Conservation (phyloP, 1,140 invertebrate species). For the Magallana ariakensis region DNA sequence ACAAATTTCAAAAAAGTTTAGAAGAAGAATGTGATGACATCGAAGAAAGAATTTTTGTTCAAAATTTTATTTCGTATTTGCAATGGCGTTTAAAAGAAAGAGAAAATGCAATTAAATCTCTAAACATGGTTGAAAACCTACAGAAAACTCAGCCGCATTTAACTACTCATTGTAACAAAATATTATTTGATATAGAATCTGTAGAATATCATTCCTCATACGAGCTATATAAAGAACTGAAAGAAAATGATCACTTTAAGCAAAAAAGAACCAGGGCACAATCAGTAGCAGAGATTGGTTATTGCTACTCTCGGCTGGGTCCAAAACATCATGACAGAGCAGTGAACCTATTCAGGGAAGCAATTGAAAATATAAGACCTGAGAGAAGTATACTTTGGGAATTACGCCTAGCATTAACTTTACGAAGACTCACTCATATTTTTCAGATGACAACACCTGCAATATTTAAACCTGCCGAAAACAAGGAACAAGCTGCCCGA, state of each 20-base stretch:
- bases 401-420: neutral
- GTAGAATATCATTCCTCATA: no score
- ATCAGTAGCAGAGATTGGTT: neutral
- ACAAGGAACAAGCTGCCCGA: neutral
- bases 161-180: neutral
- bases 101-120: neutral
- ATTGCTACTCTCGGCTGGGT: neutral
- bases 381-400: slow-evolving; percentile 5
- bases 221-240: no score
- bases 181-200: neutral
- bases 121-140: neutral
- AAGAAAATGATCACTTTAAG: neutral
- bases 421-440: neutral
- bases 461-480: neutral
- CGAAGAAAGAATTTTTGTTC: neutral
- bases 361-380: neutral
- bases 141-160: neutral
- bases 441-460: slow-evolving; percentile 11
- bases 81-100: neutral
- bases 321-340: neutral
- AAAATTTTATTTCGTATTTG: neutral
- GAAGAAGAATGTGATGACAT: neutral
- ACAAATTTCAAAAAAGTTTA: neutral
- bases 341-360: neutral
- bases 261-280: neutral